These are phyloP conservation scores for Lepus timidus DNA, from an alignment of 2,113 vertebrate genomes.

Conservation along the genomic window DNA sequence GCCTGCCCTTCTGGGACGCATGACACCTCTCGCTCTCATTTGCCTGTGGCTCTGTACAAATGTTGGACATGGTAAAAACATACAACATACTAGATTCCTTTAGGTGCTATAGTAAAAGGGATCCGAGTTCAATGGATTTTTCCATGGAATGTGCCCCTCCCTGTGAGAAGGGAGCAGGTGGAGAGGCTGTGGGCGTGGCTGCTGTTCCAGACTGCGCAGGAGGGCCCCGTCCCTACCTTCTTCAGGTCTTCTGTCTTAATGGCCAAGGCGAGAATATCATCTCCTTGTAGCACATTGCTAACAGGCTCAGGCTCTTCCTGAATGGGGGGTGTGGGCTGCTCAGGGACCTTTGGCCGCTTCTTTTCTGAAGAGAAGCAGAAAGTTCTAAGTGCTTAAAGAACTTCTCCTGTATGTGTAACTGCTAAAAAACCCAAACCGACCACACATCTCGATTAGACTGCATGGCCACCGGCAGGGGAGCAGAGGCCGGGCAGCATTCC, in stretches of 20 bases:
- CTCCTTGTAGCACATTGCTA: conserved; percentile 81
- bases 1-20: background rate
- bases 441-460: background rate
- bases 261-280: conserved; percentile 87
- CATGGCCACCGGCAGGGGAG: background rate
- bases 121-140: background rate
- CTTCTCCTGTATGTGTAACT: background rate
- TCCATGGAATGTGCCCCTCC: background rate
- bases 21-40: background rate
- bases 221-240: conserved; percentile 85
- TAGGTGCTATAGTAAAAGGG: background rate
- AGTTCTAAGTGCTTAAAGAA: background rate
- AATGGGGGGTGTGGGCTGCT: conserved; percentile 65
- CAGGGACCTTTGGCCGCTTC: conserved; percentile 81
- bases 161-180: background rate
- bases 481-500: background rate
- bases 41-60: background rate
- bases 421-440: background rate
- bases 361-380: conserved; percentile 87
- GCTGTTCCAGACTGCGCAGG: background rate
- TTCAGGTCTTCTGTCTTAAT: conserved; percentile 87
- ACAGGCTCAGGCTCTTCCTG: conserved; percentile 81
- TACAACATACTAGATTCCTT: background rate
- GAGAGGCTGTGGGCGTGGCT: background rate
- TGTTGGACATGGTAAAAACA: conserved; percentile 23